Base-by-base conservation (phyloP, 2,888 invertebrate species). In the Koerneria pararmatus region DNA sequence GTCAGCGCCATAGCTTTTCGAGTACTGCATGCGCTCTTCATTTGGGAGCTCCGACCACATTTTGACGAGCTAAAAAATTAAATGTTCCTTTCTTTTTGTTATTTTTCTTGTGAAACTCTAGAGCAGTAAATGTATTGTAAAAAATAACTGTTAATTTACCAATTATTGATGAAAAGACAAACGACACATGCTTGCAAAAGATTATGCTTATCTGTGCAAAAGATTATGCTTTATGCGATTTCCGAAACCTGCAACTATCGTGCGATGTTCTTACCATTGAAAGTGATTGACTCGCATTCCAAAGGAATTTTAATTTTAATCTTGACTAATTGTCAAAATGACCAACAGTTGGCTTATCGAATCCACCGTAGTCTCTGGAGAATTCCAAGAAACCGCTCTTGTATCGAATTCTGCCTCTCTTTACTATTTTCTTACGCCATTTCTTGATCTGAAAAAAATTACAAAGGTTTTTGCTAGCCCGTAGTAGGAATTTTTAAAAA, bases 301-400 rank as follows among this genome's bases (percentile, higher is more conserved):
- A n/a, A n/a, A n/a, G n/a, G n/a, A n/a, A n/a, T n/a, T n/a, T n/a
- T n/a, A n/a, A n/a, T n/a, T n/a, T n/a, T n/a, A n/a, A n/a, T n/a
- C n/a, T n/a, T n/a, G n/a, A n/a, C n/a, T n/a, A n/a, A n/a, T n/a
- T n/a, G n/a, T n/a, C n/a, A n/a, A n/a, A n/a, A n/a, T n/a, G n/a
- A n/a, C n/a, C n/a, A n/a, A n/a, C n/a, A n/a, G n/a, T n/a, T n/a
- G n/a, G n/a, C 64, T 64, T 64, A 3, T 54, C 54, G 41, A 56
- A 37, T 53, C 70, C 76, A 8, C 22, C 65, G 37, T 71, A 32
- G 41, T 71, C 72, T 11, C 49, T 59, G 3, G 74, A 67, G 53
- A 77, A 78, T 46, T 72, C 74, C 8, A 71, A 70, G 65, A 78
- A 78, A 19, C 71, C 77, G n/a, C 71, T 69, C 27, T 53, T 59